These are phyloP conservation scores for Psix sp. DNA, from an alignment of 1,140 invertebrate genomes.

Conservation along the genomic window DNA sequence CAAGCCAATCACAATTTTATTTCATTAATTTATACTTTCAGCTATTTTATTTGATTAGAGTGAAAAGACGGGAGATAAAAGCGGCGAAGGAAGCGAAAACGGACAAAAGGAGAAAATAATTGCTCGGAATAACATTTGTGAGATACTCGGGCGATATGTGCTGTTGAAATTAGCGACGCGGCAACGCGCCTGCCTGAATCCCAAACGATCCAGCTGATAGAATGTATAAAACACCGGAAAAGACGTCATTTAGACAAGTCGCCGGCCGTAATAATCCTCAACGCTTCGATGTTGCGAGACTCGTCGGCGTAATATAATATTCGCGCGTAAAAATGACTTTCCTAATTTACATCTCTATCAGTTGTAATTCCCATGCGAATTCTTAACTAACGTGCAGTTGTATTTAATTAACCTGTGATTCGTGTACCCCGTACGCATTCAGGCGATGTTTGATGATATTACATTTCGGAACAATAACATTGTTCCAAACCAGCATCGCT, in stretches of 20 bases:
- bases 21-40: conserved; percentile 12
- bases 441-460: no score
- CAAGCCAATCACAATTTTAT: conserved; percentile 7
- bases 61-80: neutral
- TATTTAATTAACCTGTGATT: no score
- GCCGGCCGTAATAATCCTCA: conserved; percentile 5
- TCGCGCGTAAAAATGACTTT: no score
- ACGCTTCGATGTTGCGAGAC: conserved; percentile 17
- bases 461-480: no score
- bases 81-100: conserved; percentile 3
- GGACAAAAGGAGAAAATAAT: conserved; percentile 11
- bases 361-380: no score
- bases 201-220: conserved; percentile 11
- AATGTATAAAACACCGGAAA: conserved; percentile 20
- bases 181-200: neutral
- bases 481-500: no score
- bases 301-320: no score
- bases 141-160: conserved; percentile 3
- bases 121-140: conserved; percentile 19
- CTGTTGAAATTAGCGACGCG: conserved; percentile 15
- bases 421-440: no score
- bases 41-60: neutral
- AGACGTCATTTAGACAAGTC: conserved; percentile 12
- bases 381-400: no score
- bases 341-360: no score